Conservation (phyloP, 2,888 invertebrate species). For the Drosophila borborema region DNA sequence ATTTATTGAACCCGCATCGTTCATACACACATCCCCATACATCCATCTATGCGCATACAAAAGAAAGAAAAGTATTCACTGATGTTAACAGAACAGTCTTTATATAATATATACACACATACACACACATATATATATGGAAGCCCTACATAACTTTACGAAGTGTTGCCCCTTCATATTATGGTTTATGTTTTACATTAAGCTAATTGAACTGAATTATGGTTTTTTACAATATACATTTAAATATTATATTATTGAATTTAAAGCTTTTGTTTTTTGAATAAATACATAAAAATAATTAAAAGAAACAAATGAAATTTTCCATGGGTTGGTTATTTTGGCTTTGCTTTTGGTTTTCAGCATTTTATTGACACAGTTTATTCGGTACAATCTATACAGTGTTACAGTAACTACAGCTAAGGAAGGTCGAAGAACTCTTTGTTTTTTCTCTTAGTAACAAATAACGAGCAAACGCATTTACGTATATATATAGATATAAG, state of each 20-base stretch:
- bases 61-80: constrained; percentile 58
- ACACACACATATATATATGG: constrained; percentile 2
- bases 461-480: constrained; percentile 62
- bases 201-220: constrained; percentile 75
- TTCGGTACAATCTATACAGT: constrained; percentile 44
- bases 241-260: constrained; percentile 40
- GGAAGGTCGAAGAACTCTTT: constrained; percentile 41
- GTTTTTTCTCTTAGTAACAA: constrained; percentile 50
- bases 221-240: constrained; percentile 51
- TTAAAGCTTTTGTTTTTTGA: constrained; percentile 50
- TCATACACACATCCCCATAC: constrained; percentile 13
- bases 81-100: constrained; percentile 58
- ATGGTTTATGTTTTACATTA: constrained; percentile 53
- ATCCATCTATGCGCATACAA: constrained; percentile 14
- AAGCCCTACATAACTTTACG: constrained; percentile 11
- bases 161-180: constrained; percentile 18
- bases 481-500: constrained; percentile 55
- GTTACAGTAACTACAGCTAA: constrained; percentile 48
- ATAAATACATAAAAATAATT: constrained; percentile 52
- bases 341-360: constrained; percentile 27
- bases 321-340: constrained; percentile 12
- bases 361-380: constrained; percentile 48
- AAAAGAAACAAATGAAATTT: constrained; percentile 1
- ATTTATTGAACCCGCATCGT: constrained; percentile 56
- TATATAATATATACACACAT: constrained; percentile 31